These are phyloP conservation scores for Entosphenus tridentatus DNA, from an alignment of 2,113 vertebrate species.

Conservation along the genomic window DNA sequence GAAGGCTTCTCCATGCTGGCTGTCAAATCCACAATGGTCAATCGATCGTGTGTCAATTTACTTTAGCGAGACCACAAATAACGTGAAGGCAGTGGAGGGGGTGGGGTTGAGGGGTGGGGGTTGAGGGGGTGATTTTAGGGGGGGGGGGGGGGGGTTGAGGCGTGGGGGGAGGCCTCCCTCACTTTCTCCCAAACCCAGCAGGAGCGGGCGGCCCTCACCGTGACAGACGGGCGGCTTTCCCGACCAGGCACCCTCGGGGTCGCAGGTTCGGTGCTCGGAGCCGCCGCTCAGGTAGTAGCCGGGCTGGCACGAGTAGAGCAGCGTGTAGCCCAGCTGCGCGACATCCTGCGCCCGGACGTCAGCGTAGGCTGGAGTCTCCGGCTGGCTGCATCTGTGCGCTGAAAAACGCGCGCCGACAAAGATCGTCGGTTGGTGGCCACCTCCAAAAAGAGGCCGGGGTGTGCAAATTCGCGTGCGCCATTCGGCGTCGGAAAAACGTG, in stretches of 20 bases:
- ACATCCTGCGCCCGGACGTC: conserved; percentile 74
- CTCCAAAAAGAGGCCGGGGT: too few species aligned
- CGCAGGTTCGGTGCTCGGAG: conserved; percentile 87
- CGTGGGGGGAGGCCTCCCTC: background rate
- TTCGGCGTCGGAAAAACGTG: too few species aligned
- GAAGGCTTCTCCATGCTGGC: too few species aligned
- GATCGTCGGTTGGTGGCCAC: too few species aligned
- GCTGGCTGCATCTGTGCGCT: conserved; percentile 87
- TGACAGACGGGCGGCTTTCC: conserved; percentile 76
- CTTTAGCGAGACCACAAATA: too few species aligned
- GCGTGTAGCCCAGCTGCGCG: conserved; percentile 79
- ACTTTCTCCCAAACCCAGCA: background rate
- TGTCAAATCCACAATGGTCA: too few species aligned
- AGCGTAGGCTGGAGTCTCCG: conserved; percentile 55
- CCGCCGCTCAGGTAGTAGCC: conserved; percentile 76
- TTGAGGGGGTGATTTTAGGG: background rate
- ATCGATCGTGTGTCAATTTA: too few species aligned
- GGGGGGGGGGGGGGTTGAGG: background rate
- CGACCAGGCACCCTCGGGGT: conserved; percentile 83
- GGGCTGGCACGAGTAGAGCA: conserved; percentile 84
- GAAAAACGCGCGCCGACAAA: background rate
- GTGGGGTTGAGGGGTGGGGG: background rate
- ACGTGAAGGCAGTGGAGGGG: background rate
- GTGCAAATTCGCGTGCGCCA: too few species aligned
- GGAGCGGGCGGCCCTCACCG: conserved; percentile 23